Conservation (phyloP, 2,888 invertebrate species). For the Merodon equestris region DNA sequence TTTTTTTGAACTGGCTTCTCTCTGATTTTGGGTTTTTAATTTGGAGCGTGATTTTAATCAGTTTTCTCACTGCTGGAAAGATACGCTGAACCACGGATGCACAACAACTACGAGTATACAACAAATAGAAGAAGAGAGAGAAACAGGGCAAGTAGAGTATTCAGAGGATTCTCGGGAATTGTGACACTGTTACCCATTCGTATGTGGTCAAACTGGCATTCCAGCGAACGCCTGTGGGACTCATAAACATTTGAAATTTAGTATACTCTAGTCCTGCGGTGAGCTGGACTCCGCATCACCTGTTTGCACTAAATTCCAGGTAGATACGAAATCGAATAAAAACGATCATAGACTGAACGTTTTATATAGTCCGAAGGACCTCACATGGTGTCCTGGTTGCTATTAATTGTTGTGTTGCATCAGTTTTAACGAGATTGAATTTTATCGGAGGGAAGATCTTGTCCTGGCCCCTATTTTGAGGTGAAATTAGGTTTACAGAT, state of each 20-base stretch:
- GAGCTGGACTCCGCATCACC: constrained; percentile 41
- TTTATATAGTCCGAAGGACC: constrained; percentile 20
- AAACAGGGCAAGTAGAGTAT: constrained; percentile 4
- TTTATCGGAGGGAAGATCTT: constrained; percentile 51
- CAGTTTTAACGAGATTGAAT: constrained; percentile 65
- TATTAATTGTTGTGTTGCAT: constrained; percentile 65
- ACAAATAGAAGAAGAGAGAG: not conserved
- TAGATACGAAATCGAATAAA: constrained; percentile 28
- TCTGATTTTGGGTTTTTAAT: constrained; percentile 53
- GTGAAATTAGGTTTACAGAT: constrained; percentile 76
- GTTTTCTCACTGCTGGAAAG: constrained; percentile 48
- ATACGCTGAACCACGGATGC: constrained; percentile 12
- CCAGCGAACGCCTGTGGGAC: constrained; percentile 43
- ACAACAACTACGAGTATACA: constrained; percentile 2
- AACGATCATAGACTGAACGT: constrained; percentile 25
- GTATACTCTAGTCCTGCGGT: constrained; percentile 29
- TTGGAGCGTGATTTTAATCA: constrained; percentile 66
- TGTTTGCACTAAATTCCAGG: constrained; percentile 67
- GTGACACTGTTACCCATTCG: constrained; percentile 24
- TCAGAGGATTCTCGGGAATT: constrained; percentile 35
- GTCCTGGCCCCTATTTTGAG: constrained; percentile 70
- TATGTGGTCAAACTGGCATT: constrained; percentile 17
- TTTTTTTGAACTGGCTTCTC: constrained; percentile 1
- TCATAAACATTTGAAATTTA: constrained; percentile 60
- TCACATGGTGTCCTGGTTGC: constrained; percentile 62